Evolutionary conservation across 2,888 invertebrate genomes (phyloP), one percentile per base, ranked within the genome.

Genomic region (Phalera bucephala): DNA sequence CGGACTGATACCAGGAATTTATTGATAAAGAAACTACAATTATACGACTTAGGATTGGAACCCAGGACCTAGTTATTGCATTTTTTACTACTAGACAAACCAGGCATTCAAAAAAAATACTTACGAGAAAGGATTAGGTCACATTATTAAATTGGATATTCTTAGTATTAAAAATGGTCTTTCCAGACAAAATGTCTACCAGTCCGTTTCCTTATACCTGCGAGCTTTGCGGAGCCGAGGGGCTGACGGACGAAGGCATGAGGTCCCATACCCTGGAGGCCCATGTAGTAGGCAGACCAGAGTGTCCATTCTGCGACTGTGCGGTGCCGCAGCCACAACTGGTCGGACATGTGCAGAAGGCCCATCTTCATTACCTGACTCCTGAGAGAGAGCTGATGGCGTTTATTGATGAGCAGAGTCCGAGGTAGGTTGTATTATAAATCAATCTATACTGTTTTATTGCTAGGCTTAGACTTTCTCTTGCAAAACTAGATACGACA

Each of bases 171-270:
- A n/a, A n/a, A n/a, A n/a, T n/a, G n/a, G n/a, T 17, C 5, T 17
- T 17, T 3, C 17, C 51, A 63, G 62, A 36, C 43, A 61, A 50
- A 38, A 89, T 89, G 88, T 88, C 88, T 11, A 68, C 69, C 39
- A 88, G 87, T 47, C 88, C 90, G 8, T 89, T 89, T 34, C 89
- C 90, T 0, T 90, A 90, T 56, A 90, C 94, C 35, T 96, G 96
- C 81, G 95, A 96, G 81, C 94, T 96, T 47, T 96, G 96, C 76
- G 96, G 96, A n/a, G 92, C 94, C 49, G 95, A 95, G 60, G 95
- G 95, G 11, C 90, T 96, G 43, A 93, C 93, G 40, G 95, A 95
- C 71, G 95, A 95, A 45, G 93, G 94, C 53, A 94, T 96, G 93
- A 87, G 95, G 45, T 90, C 93, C 11, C 96, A 96, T 76, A 95